Conservation (phyloP, 1,140 invertebrate species). For the Zophobas atratus region DNA sequence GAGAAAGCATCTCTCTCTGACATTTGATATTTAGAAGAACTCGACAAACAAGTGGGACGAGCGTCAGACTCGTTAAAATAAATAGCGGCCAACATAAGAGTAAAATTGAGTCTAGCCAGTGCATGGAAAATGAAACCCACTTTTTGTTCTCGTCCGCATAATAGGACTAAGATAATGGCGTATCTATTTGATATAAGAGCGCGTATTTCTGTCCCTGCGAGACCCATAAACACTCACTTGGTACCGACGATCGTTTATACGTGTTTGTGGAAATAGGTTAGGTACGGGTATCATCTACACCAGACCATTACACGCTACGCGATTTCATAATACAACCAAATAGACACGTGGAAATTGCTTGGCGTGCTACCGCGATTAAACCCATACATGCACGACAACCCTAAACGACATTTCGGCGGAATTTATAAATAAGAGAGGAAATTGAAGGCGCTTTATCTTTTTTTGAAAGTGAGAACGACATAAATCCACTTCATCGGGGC, state of each 20-base stretch:
- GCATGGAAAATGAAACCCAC: constrained; percentile 8
- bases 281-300: constrained; percentile 47
- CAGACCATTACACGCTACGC: constrained; percentile 46
- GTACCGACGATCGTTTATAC: constrained; percentile 36
- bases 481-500: not conserved
- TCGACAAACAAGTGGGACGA: too few species aligned
- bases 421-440: constrained; percentile 38
- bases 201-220: constrained; percentile 27
- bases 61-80: not conserved
- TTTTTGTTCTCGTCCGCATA: constrained; percentile 7
- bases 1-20: too few species aligned
- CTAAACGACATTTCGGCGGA: constrained; percentile 40
- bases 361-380: constrained; percentile 43
- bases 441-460: constrained; percentile 29
- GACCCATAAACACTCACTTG: constrained; percentile 49
- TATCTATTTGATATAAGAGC: constrained; percentile 38
- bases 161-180: constrained; percentile 25
- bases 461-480: not conserved
- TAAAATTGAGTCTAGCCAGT: constrained; percentile 11
- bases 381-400: constrained; percentile 45
- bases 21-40: too few species aligned
- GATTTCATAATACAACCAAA: constrained; percentile 50
- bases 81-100: not conserved
- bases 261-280: constrained; percentile 38
- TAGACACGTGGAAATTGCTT: constrained; percentile 47